phyloP scores from a whole-genome alignment of 2,113 vertebrate species.

The Peromyscus maniculatus region DNA sequence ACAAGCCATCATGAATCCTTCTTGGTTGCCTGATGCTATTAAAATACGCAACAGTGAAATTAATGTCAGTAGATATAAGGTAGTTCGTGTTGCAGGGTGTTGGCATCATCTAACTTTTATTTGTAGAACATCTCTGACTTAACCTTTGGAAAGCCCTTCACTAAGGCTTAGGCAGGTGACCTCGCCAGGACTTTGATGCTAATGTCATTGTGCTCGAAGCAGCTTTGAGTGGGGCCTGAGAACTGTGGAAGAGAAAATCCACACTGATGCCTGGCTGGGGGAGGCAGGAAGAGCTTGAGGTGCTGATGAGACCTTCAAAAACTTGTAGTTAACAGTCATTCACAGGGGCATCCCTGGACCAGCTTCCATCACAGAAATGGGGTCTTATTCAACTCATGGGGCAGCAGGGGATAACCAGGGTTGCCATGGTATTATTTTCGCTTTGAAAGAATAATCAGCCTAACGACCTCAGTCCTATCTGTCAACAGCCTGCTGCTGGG shows the following conservation, averaged over 20 bases:
- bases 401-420: constrained; percentile 19
- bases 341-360: constrained; percentile 59
- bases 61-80: background rate
- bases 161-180: background rate
- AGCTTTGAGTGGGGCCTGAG: constrained; percentile 36
- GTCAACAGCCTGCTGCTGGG: background rate
- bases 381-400: constrained; percentile 34
- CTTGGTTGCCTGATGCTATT: background rate
- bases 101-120: constrained; percentile 1
- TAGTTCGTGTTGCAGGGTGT: background rate
- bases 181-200: background rate
- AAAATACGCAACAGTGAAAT: constrained; percentile 28
- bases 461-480: background rate
- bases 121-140: constrained; percentile 39
- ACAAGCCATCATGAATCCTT: background rate
- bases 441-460: constrained; percentile 14
- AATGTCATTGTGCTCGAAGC: constrained; percentile 26
- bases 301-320: constrained; percentile 55
- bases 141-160: constrained; percentile 51
- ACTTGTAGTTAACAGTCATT: constrained; percentile 45
- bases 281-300: constrained; percentile 35
- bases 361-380: constrained; percentile 56
- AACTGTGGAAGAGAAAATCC: constrained; percentile 62
- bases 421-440: constrained; percentile 48
- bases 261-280: constrained; percentile 43